phyloP scores from a whole-genome alignment of 2,113 vertebrate genomes.

The Chascanopsetta lugubris region DNA sequence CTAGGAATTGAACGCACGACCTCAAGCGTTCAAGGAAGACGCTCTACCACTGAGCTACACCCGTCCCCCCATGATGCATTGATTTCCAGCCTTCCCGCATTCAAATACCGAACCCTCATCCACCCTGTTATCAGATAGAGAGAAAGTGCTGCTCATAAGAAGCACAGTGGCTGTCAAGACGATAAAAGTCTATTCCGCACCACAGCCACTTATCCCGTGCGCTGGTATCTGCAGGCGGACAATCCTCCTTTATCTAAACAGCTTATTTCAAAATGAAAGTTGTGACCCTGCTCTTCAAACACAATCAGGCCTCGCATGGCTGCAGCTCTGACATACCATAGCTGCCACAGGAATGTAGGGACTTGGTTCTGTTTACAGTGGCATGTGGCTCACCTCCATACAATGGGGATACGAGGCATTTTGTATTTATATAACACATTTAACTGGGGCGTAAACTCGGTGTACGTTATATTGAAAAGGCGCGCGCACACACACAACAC shows the following conservation, averaged over 20 bases:
- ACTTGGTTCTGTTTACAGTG: constrained; percentile 26
- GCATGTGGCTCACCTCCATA: constrained; percentile 17
- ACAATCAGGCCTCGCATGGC: constrained; percentile 1
- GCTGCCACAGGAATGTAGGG: constrained; percentile 35
- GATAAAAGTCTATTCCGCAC: too few relatives aligned
- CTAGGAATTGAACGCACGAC: too few relatives aligned
- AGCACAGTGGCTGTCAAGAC: too few relatives aligned
- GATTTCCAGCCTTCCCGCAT: too few relatives aligned
- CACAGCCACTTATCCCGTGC: too few relatives aligned
- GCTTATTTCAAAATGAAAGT: constrained; percentile 11
- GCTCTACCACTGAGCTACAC: too few relatives aligned
- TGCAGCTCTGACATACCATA: constrained; percentile 9
- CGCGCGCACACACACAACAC: neutral
- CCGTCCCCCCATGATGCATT: too few relatives aligned
- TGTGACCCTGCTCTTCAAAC: neutral
- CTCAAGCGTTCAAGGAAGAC: too few relatives aligned
- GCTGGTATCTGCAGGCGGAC: neutral
- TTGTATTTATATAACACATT: constrained; percentile 25
- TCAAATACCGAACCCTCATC: too few relatives aligned
- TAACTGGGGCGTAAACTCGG: neutral
- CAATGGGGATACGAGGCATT: neutral
- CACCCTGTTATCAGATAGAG: too few relatives aligned
- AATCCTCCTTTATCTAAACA: constrained; percentile 9
- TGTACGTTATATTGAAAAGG: neutral
- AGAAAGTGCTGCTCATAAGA: too few relatives aligned